Conservation (phyloP, 2,888 invertebrate genomes). For the Phragmatobia fuliginosa region DNA sequence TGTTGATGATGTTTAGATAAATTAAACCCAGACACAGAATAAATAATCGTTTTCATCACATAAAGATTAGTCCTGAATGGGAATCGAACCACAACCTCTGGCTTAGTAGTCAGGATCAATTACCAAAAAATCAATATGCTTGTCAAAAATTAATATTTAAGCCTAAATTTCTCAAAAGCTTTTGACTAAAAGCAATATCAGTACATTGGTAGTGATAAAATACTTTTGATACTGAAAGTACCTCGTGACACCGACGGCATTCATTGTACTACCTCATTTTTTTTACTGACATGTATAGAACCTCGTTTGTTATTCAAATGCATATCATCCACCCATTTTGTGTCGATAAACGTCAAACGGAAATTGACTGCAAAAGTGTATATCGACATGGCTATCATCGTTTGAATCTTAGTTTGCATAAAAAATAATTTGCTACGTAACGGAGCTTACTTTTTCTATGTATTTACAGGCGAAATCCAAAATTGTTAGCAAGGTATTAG, state of each 20-base stretch:
- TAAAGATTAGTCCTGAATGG: too few species aligned
- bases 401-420: conserved; percentile 1
- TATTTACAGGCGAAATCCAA: neutral
- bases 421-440: neutral
- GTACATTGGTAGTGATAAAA: neutral
- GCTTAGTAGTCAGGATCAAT: too few species aligned
- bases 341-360: conserved; percentile 15
- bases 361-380: conserved; percentile 9
- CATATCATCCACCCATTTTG: conserved; percentile 13
- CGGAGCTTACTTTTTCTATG: neutral
- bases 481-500: too few species aligned
- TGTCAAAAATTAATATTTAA: neutral
- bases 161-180: neutral
- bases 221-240: neutral
- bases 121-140: too few species aligned
- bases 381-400: neutral
- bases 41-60: too few species aligned
- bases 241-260: neutral
- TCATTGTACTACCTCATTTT: neutral
- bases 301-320: conserved; percentile 12
- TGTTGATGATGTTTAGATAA: too few species aligned
- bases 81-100: too few species aligned
- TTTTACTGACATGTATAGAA: conserved; percentile 3
- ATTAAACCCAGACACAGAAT: too few species aligned
- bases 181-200: too few species aligned